A percentile compares a stretch with the other conserved stretches of the same genome.
Conservation (phyloP, 2,113 vertebrate species). For the Stictonetta naevosa region DNA sequence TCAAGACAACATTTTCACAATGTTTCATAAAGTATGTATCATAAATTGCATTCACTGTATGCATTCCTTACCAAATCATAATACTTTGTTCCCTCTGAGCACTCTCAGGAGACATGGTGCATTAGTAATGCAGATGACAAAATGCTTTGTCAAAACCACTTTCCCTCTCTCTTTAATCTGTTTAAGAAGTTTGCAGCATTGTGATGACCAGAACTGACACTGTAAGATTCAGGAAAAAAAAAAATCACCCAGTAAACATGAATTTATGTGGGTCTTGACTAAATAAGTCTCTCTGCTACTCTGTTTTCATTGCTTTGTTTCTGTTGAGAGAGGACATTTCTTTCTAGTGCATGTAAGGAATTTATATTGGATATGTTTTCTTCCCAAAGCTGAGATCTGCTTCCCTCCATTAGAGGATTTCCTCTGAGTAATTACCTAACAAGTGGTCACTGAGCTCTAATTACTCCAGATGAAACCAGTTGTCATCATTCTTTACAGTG, state of each 20-base stretch:
- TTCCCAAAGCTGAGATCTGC: not conserved
- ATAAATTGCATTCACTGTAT: not conserved
- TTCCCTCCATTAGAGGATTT: not conserved
- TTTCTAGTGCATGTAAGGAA: not conserved
- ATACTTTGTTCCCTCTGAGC: not conserved
- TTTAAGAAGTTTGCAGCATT: not conserved
- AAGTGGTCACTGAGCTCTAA: constrained; percentile 22
- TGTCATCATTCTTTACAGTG: not conserved
- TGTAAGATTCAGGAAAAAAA: not conserved
- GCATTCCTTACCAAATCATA: not conserved
- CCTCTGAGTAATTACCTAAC: constrained; percentile 21
- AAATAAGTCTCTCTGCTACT: not conserved
- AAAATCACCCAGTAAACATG: not conserved
- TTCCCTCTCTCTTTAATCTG: not conserved
- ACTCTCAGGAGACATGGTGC: not conserved
- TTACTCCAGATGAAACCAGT: constrained; percentile 47
- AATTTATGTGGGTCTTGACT: not conserved
- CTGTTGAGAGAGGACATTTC: not conserved
- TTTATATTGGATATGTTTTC: not conserved
- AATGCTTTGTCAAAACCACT: not conserved
- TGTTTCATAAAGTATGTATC: not conserved
- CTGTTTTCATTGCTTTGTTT: not conserved
- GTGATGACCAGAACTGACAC: not conserved
- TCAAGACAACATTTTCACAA: not conserved
- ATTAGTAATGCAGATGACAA: not conserved